Conservation (phyloP, 2,888 invertebrate species). For the Diarsia brunnea region DNA sequence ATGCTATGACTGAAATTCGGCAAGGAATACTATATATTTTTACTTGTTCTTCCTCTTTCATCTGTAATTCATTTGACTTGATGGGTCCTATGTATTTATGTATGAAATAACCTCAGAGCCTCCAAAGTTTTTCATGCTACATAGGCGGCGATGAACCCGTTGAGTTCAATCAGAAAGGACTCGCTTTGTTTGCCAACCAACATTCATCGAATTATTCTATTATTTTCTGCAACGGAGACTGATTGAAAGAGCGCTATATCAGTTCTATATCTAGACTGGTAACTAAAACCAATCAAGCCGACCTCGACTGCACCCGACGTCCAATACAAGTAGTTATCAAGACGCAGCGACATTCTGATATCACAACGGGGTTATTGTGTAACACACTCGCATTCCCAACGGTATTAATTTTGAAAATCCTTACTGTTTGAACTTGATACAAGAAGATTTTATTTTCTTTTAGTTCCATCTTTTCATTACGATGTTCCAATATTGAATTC, state of each 20-base stretch:
- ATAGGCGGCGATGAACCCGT: not conserved
- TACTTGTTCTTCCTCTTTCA: no score
- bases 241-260: constrained; percentile 4
- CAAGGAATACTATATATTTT: no score
- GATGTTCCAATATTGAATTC: not conserved
- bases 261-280: constrained; percentile 5
- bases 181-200: no score
- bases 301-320: constrained; percentile 25
- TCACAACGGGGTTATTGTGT: not conserved
- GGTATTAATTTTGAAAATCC: not conserved
- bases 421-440: no score
- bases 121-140: not conserved
- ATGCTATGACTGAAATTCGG: no score
- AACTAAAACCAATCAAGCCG: constrained; percentile 8
- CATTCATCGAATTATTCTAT: constrained; percentile 8
- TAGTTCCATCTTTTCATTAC: no score
- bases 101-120: no score
- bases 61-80: no score
- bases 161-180: not conserved
- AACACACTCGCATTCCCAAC: not conserved
- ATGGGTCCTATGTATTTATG: no score
- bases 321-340: not conserved
- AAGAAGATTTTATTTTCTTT: no score
- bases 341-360: not conserved
- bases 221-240: constrained; percentile 18